phyloP scores from a whole-genome alignment of 2,113 vertebrate species.

The Hippocampus mohnikei region DNA sequence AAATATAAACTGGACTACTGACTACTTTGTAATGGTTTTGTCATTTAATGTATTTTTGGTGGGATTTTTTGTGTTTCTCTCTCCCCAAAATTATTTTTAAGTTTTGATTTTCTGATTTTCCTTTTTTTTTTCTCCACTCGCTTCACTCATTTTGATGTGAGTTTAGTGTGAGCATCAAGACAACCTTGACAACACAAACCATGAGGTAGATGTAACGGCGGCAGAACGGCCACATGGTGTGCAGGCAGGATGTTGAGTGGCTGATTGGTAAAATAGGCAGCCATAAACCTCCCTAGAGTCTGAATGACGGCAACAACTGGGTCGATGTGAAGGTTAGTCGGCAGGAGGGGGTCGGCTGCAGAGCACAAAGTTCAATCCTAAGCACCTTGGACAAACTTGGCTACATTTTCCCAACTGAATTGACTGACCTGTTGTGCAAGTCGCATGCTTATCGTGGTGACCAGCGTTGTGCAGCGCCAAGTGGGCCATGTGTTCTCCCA shows the following conservation, averaged over 20 bases:
- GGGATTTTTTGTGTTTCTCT: not conserved
- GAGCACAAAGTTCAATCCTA: constrained; percentile 4
- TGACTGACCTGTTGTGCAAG: constrained; percentile 26
- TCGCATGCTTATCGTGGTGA: constrained; percentile 37
- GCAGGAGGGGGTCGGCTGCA: constrained; percentile 48
- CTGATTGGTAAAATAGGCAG: constrained; percentile 87
- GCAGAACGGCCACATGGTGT: constrained; percentile 79
- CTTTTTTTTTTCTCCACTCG: no score
- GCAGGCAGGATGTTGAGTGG: constrained; percentile 81
- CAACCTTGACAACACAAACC: constrained; percentile 62
- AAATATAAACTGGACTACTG: no score
- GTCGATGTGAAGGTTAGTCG: constrained; percentile 66
- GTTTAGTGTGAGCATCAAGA: not conserved
- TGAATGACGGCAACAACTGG: constrained; percentile 77
- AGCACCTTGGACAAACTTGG: not conserved
- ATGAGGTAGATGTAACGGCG: constrained; percentile 77
- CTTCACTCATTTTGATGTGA: not conserved
- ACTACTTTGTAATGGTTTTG: no score
- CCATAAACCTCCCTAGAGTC: constrained; percentile 92
- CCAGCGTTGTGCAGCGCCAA: constrained; percentile 70
- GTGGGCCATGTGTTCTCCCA: constrained; percentile 84
- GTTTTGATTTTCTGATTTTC: no score
- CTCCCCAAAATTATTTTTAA: not conserved
- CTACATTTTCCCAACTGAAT: not conserved
- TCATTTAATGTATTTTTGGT: no score